phyloP scores from a whole-genome alignment of 2,888 invertebrate genomes.

The Tenthredo scrophulariae region DNA sequence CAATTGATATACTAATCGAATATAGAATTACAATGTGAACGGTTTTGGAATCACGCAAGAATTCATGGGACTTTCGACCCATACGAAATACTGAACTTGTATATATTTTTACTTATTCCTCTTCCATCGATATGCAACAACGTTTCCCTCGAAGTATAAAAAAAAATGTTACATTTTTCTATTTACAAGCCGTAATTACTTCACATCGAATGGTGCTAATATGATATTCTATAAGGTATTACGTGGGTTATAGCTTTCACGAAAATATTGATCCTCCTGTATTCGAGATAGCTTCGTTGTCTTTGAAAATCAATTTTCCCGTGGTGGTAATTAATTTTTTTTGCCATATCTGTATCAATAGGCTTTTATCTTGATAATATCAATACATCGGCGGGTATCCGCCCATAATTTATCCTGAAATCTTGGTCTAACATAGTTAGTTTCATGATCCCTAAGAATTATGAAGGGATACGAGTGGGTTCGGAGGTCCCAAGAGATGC shows the following conservation, averaged over 20 bases:
- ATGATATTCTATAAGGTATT: neutral
- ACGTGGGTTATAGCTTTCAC: neutral
- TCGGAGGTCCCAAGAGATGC: slow-evolving; percentile 34
- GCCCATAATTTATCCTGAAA: slow-evolving; percentile 21
- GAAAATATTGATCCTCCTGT: neutral
- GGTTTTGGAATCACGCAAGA: neutral
- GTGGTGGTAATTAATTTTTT: neutral
- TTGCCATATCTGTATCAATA: neutral
- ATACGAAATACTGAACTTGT: neutral
- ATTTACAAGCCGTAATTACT: neutral
- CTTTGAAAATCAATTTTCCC: neutral
- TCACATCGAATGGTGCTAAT: neutral
- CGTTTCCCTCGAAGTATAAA: no score
- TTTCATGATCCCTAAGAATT: slow-evolving; percentile 1
- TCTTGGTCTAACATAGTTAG: slow-evolving; percentile 17
- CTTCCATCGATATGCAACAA: no score
- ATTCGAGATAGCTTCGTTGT: neutral
- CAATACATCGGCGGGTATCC: neutral
- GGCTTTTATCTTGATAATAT: slow-evolving; percentile 32
- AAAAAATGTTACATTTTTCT: neutral
- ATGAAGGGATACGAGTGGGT: slow-evolving; percentile 6
- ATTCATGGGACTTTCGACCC: neutral
- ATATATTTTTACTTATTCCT: neutral
- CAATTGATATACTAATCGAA: neutral
- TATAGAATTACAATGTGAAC: neutral